phyloP scores from a whole-genome alignment of 1,140 invertebrate species.

The Mactra quadrangularis region DNA sequence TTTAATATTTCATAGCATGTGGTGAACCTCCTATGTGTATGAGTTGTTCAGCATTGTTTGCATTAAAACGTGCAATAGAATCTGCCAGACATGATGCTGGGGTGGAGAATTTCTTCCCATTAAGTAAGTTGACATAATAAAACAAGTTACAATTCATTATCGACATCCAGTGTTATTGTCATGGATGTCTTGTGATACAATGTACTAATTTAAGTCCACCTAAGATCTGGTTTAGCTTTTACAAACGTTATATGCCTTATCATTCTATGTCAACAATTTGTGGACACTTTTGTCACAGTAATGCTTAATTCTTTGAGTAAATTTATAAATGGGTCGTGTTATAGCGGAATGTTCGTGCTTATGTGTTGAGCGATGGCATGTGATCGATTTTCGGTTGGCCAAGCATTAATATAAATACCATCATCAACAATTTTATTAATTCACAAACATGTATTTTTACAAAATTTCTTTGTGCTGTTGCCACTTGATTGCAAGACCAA shows the following conservation, averaged over 20 bases:
- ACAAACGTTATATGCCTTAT: background rate
- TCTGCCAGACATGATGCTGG: slow-evolving; percentile 71
- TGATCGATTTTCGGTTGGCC: too few relatives aligned
- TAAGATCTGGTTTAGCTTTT: background rate
- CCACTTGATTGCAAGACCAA: too few relatives aligned
- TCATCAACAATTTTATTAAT: too few relatives aligned
- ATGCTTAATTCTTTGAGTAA: too few relatives aligned
- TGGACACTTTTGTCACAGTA: background rate
- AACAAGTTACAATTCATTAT: background rate
- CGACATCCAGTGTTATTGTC: background rate
- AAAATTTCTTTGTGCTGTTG: too few relatives aligned
- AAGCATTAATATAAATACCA: too few relatives aligned
- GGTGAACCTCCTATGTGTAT: slow-evolving; percentile 82
- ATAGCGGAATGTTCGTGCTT: too few relatives aligned
- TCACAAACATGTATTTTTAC: too few relatives aligned
- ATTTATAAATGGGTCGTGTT: too few relatives aligned
- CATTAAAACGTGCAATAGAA: slow-evolving; percentile 77
- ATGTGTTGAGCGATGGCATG: too few relatives aligned
- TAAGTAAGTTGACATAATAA: slow-evolving; percentile 64
- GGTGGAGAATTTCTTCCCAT: slow-evolving; percentile 67
- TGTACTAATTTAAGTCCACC: background rate
- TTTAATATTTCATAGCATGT: too few relatives aligned
- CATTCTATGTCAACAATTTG: background rate
- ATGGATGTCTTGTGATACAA: background rate
- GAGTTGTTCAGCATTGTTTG: slow-evolving; percentile 76